phyloP scores from a whole-genome alignment of 2,888 invertebrate genomes.

The Lordiphosa fenestrarum region DNA sequence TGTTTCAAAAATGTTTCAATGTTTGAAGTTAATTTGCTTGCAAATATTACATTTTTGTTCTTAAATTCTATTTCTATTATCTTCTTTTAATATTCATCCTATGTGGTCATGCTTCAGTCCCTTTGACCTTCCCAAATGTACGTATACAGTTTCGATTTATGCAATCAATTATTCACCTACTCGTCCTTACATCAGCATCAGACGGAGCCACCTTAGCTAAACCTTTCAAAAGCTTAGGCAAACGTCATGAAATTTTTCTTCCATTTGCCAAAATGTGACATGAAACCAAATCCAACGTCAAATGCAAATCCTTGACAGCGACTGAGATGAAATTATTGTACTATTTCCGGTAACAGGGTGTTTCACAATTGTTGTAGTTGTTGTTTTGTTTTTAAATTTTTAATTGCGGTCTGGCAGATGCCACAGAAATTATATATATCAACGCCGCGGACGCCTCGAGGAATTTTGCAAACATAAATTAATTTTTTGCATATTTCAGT shows the following conservation, averaged over 20 bases:
- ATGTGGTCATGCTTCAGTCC: no score
- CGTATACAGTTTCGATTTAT: constrained; percentile 1
- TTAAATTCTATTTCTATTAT: no score
- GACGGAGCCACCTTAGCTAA: constrained; percentile 30
- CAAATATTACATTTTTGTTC: no score
- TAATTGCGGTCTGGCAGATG: constrained; percentile 18
- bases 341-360: constrained; percentile 20
- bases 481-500: constrained; percentile 49
- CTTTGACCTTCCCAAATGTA: no score
- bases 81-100: no score
- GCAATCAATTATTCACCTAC: constrained; percentile 12
- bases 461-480: constrained; percentile 45
- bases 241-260: constrained; percentile 3
- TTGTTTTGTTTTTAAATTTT: not conserved
- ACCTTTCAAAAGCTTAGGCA: constrained; percentile 28
- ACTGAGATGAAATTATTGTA: constrained; percentile 10
- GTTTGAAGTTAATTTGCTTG: no score
- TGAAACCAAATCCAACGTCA: constrained; percentile 32
- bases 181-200: constrained; percentile 4
- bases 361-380: constrained; percentile 11
- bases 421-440: constrained; percentile 38
- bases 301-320: constrained; percentile 39
- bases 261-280: constrained; percentile 27
- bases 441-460: constrained; percentile 29
- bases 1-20: no score